Base-by-base conservation (phyloP, 2,797 vertebrate genomes). In the Sparidentex hasta region DNA sequence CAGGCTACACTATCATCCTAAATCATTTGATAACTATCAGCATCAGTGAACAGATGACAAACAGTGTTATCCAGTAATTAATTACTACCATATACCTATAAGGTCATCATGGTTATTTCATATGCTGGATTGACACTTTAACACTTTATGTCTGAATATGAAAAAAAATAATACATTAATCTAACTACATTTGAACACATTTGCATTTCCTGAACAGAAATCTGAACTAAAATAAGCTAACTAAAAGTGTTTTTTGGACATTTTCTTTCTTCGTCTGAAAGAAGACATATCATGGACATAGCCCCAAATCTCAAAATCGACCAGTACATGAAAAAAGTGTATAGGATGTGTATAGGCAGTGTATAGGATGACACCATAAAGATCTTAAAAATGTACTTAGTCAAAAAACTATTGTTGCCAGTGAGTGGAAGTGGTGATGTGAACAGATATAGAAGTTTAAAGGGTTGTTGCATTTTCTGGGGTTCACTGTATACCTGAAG, bases 401-500 rank as follows among this genome's bases (percentile, higher is more conserved):
- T 55, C 23, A 47, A 23, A 77, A 48, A 33, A 16, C 5, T 33
- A 25, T 41, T 38, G 21, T 23, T 33, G 38, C 38, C 38, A 38
- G 21, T 33, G 41, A 33, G 48, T 46, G 20, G 13, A 21, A 51
- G 51, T 16, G 3, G 9, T 50, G 17, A 20, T 69, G 21, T 8
- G 33, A 3, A 63, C 7, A 46, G 7, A 74, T 57, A 38, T 50
- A 51, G n/a, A 54, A 4, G 12, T 41, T n/a, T 5, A 43, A 7
- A 20, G 14, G 11, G 3, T 51, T 33, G 8, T 11, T 29, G 12
- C 29, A 23, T 27, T 2, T 71, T 58, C 20, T 29, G 8, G 16
- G 18, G 7, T 54, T 56, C 7, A 64, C 50, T 23, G 84, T 50
- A 81, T 96, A 99, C 98, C 98, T 99, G 98, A 94, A 99, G 97